A percentile compares a stretch with the other conserved stretches of the same genome.
These are phyloP conservation scores for Cochlearius cochlearius DNA, from an alignment of 2,113 vertebrate genomes.

Conservation along the genomic window DNA sequence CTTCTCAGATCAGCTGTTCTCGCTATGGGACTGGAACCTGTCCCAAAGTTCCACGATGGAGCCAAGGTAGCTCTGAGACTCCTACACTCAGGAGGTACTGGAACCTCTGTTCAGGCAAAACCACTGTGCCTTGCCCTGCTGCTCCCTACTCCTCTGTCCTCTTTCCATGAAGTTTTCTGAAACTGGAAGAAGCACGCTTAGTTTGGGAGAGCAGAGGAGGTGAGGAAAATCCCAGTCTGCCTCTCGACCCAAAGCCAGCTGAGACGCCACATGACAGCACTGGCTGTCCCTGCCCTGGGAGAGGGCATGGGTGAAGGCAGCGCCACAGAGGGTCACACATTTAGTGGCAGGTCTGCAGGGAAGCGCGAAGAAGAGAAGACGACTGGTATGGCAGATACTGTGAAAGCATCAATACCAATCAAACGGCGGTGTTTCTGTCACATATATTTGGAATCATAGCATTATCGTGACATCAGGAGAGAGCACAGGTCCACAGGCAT, in stretches of 20 bases:
- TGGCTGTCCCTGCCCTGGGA: not conserved
- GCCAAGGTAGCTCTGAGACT: not conserved
- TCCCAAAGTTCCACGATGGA: not conserved
- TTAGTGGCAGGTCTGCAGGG: not conserved
- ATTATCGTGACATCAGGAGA: not conserved
- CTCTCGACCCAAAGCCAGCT: not conserved
- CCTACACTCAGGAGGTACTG: not conserved
- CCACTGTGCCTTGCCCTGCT: not conserved
- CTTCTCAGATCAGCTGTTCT: not conserved
- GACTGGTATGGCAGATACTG: not conserved
- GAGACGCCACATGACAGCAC: not conserved
- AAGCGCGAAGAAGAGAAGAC: not conserved
- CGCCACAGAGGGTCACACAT: rapidly evolving
- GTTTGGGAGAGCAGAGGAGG: not conserved
- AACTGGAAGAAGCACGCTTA: not conserved
- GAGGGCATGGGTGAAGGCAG: not conserved
- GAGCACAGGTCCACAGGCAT: not conserved
- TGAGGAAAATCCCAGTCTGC: not conserved
- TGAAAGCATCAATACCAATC: not conserved
- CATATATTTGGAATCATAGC: not conserved
- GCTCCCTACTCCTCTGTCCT: not conserved
- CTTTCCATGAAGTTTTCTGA: not conserved
- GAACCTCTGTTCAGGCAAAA: not conserved
- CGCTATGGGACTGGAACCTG: not conserved
- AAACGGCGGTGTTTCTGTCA: not conserved